Percentiles rank a stretch among this genome's conserved stretches.
phyloP scores from a whole-genome alignment of 35 echinoderm and acorn worm genomes.

The Holothuria glaberrima region DNA sequence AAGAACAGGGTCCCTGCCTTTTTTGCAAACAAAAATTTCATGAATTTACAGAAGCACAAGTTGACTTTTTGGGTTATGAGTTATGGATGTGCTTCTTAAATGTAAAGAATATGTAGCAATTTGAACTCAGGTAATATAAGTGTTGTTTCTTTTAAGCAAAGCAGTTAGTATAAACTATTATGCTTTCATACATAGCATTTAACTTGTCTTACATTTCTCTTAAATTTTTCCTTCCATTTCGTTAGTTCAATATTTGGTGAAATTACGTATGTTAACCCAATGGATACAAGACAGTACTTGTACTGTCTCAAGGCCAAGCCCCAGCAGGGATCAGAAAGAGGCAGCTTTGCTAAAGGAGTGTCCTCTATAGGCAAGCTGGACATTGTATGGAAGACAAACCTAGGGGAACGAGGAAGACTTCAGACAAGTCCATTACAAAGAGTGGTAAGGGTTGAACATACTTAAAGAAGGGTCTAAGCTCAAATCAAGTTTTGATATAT shows the following conservation, averaged over 20 bases:
- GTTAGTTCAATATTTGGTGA: constrained; percentile 77
- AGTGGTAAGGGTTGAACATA: constrained; percentile 70
- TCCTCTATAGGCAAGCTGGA: constrained; percentile 98
- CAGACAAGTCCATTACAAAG: constrained; percentile 98
- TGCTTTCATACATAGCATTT: too few relatives aligned
- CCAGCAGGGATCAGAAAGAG: constrained; percentile 70
- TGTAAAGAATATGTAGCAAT: too few relatives aligned
- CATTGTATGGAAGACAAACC: constrained; percentile 98
- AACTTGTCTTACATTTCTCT: background rate
- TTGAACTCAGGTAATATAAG: too few relatives aligned
- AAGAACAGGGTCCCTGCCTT: too few relatives aligned
- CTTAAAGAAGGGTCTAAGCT: too few relatives aligned
- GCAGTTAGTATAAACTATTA: too few relatives aligned
- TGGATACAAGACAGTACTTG: constrained; percentile 98
- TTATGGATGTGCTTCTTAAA: too few relatives aligned
- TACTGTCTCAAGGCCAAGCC: constrained; percentile 91
- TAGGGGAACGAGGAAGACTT: constrained; percentile 93
- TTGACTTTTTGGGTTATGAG: too few relatives aligned
- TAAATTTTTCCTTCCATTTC: background rate
- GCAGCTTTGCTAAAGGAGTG: constrained; percentile 82
- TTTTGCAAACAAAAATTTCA: too few relatives aligned
- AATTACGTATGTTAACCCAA: constrained; percentile 92
- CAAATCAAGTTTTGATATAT: too few relatives aligned
- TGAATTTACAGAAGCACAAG: too few relatives aligned
- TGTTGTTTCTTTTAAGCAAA: too few relatives aligned